Conservation (phyloP, 2,113 vertebrate species). For the Mormyrus lacerda region DNA sequence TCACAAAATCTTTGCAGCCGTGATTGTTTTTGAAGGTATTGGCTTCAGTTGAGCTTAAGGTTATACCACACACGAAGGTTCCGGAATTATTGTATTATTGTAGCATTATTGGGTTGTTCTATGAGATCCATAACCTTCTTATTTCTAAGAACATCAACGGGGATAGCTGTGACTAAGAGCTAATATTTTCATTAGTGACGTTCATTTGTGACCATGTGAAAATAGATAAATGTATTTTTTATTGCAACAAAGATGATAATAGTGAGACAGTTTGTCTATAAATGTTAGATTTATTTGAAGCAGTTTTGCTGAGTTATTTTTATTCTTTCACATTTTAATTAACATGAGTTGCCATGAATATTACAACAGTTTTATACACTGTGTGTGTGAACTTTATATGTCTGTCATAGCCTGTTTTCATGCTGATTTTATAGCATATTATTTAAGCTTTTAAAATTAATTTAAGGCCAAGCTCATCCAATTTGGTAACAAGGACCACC, state of each 20-base stretch:
- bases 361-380: not conserved
- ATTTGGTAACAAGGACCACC: not conserved
- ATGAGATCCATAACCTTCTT: not conserved
- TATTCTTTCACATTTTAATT: not conserved
- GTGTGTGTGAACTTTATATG: not conserved
- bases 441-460: not conserved
- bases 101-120: slow-evolving; percentile 12
- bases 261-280: not conserved
- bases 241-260: not conserved
- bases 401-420: not conserved
- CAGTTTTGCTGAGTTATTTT: not conserved
- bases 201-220: not conserved
- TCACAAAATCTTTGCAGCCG: not conserved
- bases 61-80: not conserved
- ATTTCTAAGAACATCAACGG: not conserved
- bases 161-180: not conserved
- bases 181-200: not conserved
- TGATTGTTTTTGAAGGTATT: not conserved
- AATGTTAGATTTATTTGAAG: not conserved
- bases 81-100: not conserved
- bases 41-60: not conserved
- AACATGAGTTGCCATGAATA: not conserved
- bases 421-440: not conserved
- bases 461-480: not conserved
- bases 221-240: not conserved